Evolutionary conservation across 37 sponge, comb jelly and placozoan genomes (phyloP), one percentile per base, ranked within the genome.

Genomic region (Beroe ovata): DNA sequence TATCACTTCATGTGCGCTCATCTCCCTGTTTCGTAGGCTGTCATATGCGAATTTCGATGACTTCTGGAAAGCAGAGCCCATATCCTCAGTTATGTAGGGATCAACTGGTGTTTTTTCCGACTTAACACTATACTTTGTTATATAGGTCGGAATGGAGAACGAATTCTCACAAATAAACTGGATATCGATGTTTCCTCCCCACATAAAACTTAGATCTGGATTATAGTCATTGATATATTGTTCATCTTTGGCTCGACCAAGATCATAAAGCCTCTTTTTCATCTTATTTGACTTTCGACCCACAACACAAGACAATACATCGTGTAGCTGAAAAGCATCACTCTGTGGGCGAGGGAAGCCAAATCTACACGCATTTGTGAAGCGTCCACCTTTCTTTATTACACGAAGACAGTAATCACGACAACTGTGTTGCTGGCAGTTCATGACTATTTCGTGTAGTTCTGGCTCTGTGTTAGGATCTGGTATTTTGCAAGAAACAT

Each of bases 131-230:
- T 69, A 69, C 71, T 69, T 69, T 16, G 38, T 36, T 29, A 69
- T 69, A 21, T 69, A 69, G 11, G 18, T 34, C 3, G 26, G 25
- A 8, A 69, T 34, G 3, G 71, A 29, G 25, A 36, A 69, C 6
- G 71, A 69, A 69, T 69, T 69, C 71, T 69, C 71, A 19, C 26
- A 8, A 21, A 69, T 34, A 69, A 69, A 69, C 71, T 69, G 71
- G 30, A 69, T 69, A 21, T 69, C 71, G 6, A 28, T 69, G 20
- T 69, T 69, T 16, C 71, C 71, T 25, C 71, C 38, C 71, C 71
- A 69, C 18, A 36, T 29, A 20, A 69, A 69, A 14, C 18, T 16
- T 33, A 69, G 71, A 69, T 16, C 71, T 8, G 71, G 71, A 34
- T 69, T 69, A 38, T 69, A 69, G 20, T 29, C 36, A 28, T 69